Base-by-base conservation (phyloP, 2,113 vertebrate species). In the Sinocyclocheilus rhinocerous region DNA sequence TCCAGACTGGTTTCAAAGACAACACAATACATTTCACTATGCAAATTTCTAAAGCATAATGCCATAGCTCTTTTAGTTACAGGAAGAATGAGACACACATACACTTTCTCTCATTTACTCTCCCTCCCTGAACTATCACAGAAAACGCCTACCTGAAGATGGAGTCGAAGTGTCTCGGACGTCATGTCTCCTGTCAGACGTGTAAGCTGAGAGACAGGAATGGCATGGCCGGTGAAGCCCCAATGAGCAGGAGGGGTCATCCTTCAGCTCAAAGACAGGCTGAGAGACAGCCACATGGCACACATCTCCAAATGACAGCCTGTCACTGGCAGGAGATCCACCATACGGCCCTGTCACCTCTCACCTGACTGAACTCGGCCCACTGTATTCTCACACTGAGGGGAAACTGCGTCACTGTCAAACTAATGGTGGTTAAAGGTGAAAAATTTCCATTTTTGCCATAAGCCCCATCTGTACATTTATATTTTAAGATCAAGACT, bases 211-310 rank as follows among this genome's bases (percentile, higher is more conserved):
- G 83, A 87, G 87, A 90, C 87, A 87, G 76, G 82, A 82, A 89
- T 85, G 88, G 86, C 88, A 79, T 61, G 86, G 84, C 86, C 48
- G 80, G 88, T 86, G 76, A 87, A 85, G 88, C 88, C 88, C 88
- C 88, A 87, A 80, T 85, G 86, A 89, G 65, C 88, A 85, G 84
- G 76, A 89, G 84, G 86, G 88, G 88, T 89, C 88, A 89, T 89
- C 86, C 84, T 83, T 87, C 88, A 89, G 59, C 86, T 77, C 76
- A 76, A 63, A 88, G 89, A 90, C 89, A 88, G 85, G 67, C 80
- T 87, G 83, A 87, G 61, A 88, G 89, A 90, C 89, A 90, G 87
- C 85, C 85, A 90, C 89, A 90, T 90, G 89, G 87, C 85, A 84
- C 79, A 87, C 85, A 84, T 87, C 85, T 87, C 83, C 75, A 72